Conservation (phyloP, 1,140 invertebrate species). For the Panulirus ornatus region DNA sequence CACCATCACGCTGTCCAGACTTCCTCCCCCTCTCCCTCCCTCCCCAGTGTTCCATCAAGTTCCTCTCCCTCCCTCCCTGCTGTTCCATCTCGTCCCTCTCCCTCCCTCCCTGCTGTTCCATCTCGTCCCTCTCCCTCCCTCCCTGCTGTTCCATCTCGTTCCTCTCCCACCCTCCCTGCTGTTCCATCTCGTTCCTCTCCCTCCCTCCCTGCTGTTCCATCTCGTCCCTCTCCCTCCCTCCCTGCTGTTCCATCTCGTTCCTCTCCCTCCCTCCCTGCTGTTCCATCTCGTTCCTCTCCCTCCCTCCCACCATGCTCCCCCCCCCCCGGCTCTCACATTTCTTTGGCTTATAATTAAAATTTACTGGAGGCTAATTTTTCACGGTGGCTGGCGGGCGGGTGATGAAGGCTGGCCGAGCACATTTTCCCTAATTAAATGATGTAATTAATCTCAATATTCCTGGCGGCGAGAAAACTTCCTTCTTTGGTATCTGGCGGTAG, state of each 20-base stretch:
- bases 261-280: not conserved
- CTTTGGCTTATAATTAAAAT: too few species aligned
- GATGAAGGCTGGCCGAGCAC: too few species aligned
- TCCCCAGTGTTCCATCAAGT: not conserved
- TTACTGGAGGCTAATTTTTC: too few species aligned
- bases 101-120: not conserved
- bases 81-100: not conserved
- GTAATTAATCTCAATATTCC: too few species aligned
- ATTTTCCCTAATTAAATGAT: too few species aligned
- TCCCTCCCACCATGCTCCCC: slow-evolving; percentile 5
- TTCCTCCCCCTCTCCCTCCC: not conserved
- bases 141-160: not conserved
- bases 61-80: not conserved
- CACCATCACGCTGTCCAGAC: not conserved
- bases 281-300: not conserved
- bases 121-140: not conserved
- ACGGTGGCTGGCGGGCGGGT: too few species aligned
- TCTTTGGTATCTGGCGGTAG: too few species aligned
- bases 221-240: not conserved
- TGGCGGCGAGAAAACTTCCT: too few species aligned
- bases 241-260: not conserved
- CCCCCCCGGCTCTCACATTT: not conserved
- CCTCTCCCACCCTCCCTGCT: not conserved
- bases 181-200: not conserved
- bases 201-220: not conserved